Evolutionary conservation across 2,888 invertebrate species (phyloP).

Genomic region (Digitonthophagus gazella): DNA sequence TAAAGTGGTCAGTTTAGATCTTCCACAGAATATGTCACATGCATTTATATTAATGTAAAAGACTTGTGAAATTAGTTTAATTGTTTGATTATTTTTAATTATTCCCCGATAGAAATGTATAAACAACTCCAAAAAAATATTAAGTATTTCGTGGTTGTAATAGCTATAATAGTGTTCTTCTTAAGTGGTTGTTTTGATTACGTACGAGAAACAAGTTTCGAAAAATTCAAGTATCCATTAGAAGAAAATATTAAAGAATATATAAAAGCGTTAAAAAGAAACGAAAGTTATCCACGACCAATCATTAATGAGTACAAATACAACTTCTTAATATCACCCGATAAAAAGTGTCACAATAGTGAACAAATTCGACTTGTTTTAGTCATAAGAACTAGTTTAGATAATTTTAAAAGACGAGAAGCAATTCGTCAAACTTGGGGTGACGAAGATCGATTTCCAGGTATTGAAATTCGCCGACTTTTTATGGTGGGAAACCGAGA

Average conservation of each 20-base stretch:
- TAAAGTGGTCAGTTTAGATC: too few relatives aligned
- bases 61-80: too few relatives aligned
- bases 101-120: too few relatives aligned
- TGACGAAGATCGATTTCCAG: constrained; percentile 69
- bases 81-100: too few relatives aligned
- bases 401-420: constrained; percentile 66
- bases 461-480: constrained; percentile 69
- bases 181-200: background rate
- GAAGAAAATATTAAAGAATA: constrained; percentile 65
- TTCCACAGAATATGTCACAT: too few relatives aligned
- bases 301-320: constrained; percentile 72
- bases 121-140: background rate
- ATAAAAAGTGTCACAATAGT: constrained; percentile 52
- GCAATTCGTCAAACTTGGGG: constrained; percentile 85
- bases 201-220: constrained; percentile 58
- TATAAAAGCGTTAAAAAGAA: constrained; percentile 60
- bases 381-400: constrained; percentile 76
- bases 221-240: constrained; percentile 76
- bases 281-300: constrained; percentile 57
- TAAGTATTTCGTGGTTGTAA: background rate
- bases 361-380: constrained; percentile 66
- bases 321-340: constrained; percentile 58
- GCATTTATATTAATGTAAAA: too few relatives aligned
- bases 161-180: background rate
- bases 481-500: constrained; percentile 69